phyloP scores from a whole-genome alignment of 2,113 vertebrate species.

The Brachyhypopomus gauderio region DNA sequence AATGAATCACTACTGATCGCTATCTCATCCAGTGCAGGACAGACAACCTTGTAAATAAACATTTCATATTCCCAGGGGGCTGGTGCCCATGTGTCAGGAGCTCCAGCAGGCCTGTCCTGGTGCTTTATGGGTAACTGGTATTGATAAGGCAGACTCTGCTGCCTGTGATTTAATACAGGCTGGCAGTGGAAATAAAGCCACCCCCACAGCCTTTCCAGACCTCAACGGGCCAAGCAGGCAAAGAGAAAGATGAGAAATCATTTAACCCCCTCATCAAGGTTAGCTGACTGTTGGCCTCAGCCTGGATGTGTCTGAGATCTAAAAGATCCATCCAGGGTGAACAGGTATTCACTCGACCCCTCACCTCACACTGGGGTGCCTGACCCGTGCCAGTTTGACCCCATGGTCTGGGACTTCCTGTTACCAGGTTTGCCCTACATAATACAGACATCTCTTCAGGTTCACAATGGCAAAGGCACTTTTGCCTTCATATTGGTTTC shows the following conservation, averaged over 20 bases:
- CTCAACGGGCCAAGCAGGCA: background rate
- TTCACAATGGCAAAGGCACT: too few relatives aligned
- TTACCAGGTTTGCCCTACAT: background rate
- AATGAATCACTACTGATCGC: background rate
- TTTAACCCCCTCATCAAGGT: background rate
- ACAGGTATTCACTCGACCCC: background rate
- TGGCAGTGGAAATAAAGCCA: background rate
- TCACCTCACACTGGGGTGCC: background rate
- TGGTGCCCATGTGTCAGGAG: background rate
- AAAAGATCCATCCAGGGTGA: background rate
- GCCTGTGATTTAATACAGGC: background rate
- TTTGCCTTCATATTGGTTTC: too few relatives aligned
- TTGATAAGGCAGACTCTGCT: constrained; percentile 10
- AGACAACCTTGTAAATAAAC: constrained; percentile 20
- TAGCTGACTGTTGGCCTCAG: background rate
- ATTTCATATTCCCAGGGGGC: background rate
- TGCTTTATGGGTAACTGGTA: background rate
- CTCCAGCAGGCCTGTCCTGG: background rate
- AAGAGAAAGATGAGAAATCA: background rate
- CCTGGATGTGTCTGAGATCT: background rate
- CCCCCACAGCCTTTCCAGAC: background rate
- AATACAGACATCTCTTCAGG: too few relatives aligned
- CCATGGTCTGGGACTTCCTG: background rate
- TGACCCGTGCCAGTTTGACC: background rate
- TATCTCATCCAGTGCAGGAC: background rate